Evolutionary conservation across 2,113 vertebrate species (phyloP).

Genomic region (Etheostoma spectabile): DNA sequence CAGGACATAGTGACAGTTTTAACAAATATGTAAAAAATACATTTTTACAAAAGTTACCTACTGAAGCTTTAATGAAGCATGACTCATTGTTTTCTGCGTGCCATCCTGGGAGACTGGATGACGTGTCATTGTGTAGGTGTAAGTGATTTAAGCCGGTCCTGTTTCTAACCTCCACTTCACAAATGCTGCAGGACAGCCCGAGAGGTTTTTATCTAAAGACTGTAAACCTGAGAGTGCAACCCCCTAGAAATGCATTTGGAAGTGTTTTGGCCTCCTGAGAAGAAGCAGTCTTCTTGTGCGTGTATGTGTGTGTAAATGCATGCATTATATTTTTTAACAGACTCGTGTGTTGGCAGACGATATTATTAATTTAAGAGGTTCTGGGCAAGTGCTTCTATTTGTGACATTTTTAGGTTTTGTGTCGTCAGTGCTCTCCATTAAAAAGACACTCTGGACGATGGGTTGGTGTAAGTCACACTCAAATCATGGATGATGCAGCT

Average conservation of each 20-base stretch:
- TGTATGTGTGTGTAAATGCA: slow-evolving; percentile 35
- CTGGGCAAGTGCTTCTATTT: slow-evolving; percentile 61
- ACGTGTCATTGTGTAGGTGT: slow-evolving; percentile 29
- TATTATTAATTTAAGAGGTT: slow-evolving; percentile 70
- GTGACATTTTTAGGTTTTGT: slow-evolving; percentile 54
- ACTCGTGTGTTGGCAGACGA: slow-evolving; percentile 25
- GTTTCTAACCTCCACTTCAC: slow-evolving; percentile 46
- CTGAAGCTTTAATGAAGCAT: slow-evolving; percentile 48
- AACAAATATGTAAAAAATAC: no score
- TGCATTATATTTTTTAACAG: slow-evolving; percentile 26
- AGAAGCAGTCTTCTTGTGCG: slow-evolving; percentile 23
- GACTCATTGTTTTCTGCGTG: slow-evolving; percentile 61
- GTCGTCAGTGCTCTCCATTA: slow-evolving; percentile 20
- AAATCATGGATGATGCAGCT: not conserved
- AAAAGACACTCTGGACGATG: slow-evolving; percentile 4
- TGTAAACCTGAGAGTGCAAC: slow-evolving; percentile 5
- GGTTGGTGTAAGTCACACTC: slow-evolving; percentile 20
- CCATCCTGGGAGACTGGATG: slow-evolving; percentile 9
- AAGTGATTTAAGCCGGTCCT: slow-evolving; percentile 39
- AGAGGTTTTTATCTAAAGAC: slow-evolving; percentile 45
- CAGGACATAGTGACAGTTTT: no score
- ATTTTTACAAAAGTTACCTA: no score
- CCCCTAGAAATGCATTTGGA: slow-evolving; percentile 47
- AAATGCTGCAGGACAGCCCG: slow-evolving; percentile 38
- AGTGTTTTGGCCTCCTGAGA: slow-evolving; percentile 36